A percentile compares a stretch with the other conserved stretches of the same genome.
Evolutionary conservation across 2,888 invertebrate species (phyloP).

Genomic region (Bruchidius siliquastri): DNA sequence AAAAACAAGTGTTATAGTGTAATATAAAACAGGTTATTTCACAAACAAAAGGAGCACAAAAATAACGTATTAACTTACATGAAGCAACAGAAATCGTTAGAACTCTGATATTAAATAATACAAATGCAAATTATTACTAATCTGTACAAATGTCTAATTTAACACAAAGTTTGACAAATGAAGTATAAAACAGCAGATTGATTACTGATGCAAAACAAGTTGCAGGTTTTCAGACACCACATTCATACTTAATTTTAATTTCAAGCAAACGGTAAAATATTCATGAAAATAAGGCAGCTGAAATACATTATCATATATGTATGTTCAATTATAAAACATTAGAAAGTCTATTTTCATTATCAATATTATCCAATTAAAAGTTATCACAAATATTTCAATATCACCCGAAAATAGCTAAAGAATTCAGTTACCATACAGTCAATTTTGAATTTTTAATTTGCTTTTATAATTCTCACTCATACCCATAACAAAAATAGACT

Average conservation of each 20-base stretch:
- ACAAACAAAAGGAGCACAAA: neutral
- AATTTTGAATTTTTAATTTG: neutral
- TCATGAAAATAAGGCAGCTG: neutral
- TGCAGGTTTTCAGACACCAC: slow-evolving; percentile 21
- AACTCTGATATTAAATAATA: slow-evolving; percentile 17
- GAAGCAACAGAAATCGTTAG: neutral
- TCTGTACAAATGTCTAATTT: neutral
- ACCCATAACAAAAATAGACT: neutral
- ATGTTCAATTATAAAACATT: neutral
- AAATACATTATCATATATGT: neutral
- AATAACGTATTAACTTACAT: neutral
- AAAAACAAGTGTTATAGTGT: neutral
- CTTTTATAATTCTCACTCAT: neutral
- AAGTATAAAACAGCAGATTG: neutral
- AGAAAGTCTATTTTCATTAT: neutral
- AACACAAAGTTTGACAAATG: neutral
- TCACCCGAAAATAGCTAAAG: neutral
- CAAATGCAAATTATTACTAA: slow-evolving; percentile 13
- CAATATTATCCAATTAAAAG: neutral
- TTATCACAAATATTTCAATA: neutral
- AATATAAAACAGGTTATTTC: neutral
- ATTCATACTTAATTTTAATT: neutral
- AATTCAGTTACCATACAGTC: neutral
- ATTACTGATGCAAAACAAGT: slow-evolving; percentile 17
- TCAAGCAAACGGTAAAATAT: neutral